phyloP scores from a whole-genome alignment of 2,888 invertebrate species.

The Hydroisotoma schaefferi region DNA sequence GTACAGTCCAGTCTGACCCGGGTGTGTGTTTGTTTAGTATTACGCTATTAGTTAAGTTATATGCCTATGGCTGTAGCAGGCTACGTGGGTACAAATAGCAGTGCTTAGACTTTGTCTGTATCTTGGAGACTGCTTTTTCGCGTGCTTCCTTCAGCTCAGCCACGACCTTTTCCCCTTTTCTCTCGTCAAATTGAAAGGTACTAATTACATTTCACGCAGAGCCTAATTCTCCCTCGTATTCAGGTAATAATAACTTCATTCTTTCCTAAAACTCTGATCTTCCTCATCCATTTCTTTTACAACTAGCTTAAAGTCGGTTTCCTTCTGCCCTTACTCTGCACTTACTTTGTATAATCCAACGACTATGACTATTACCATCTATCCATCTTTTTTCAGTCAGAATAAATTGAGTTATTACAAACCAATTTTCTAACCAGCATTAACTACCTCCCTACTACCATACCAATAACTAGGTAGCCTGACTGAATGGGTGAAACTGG shows the following conservation, averaged over 20 bases:
- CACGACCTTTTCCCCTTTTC: conserved; percentile 31
- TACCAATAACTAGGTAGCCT: too few species aligned
- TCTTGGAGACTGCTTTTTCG: conserved; percentile 44
- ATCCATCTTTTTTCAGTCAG: conserved; percentile 1
- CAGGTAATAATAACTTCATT: conserved; percentile 15
- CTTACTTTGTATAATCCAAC: conserved; percentile 3
- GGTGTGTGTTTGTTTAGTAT: too few species aligned
- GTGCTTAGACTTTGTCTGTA: too few species aligned
- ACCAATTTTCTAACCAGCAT: conserved; percentile 47
- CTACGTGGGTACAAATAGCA: too few species aligned
- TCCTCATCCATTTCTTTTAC: conserved; percentile 21
- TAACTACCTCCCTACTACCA: too few species aligned
- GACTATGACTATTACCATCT: conserved; percentile 12
- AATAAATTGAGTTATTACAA: conserved; percentile 49
- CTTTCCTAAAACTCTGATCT: neutral
- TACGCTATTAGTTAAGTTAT: too few species aligned
- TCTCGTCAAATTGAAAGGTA: conserved; percentile 50
- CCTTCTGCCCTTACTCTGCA: conserved; percentile 11
- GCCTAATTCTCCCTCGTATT: conserved; percentile 47
- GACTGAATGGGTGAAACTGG: too few species aligned
- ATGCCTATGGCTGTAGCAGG: too few species aligned
- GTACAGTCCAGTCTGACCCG: too few species aligned
- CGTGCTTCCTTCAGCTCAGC: conserved; percentile 22
- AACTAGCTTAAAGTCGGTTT: conserved; percentile 9
- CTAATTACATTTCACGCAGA: conserved; percentile 50